Base-by-base conservation (phyloP, 2,888 invertebrate species). In the Agonopterix heracliana region DNA sequence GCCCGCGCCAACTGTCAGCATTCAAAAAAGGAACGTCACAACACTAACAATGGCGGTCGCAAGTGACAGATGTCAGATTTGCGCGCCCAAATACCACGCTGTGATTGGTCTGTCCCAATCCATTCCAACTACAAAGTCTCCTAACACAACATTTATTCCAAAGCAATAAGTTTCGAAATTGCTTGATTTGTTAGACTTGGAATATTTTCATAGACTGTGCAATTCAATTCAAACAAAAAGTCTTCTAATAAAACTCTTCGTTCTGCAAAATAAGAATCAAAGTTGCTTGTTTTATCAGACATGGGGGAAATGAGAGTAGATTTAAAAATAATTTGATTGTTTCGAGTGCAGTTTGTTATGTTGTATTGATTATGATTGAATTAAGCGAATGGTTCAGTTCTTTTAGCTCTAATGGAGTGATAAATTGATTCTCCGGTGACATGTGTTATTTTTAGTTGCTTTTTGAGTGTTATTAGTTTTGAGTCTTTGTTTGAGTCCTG, bases 41-140 rank as follows among this genome's bases (percentile, higher is more conserved):
- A 71, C 69, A 71, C 71, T 71, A 73, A 66, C 66, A 68, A 70
- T 66, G 64, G 60, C 75, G 73, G 71, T 64, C 68, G 68, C 74
- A 76, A 72, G 71, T 81, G 85, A 84, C 85, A 86, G 79, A 81
- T 86, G 85, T 83, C 84, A 83, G 78, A 77, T 80, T 76, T 76
- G 71, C 60, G 64, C 68, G 64, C 59, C 54, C 50, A 59, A 59
- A 56, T 48, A 47, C 54, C 59, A 65, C 61, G 57, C 59, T 53
- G 60, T 63, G 68, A 76, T 73, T 76, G 75, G 75, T 59, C 53
- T 49, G 57, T 56, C n/a, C 38, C 38, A 38, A 26, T 26, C 26
- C 26, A 26, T 26, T 26, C 26, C 26, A 26, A 26, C 26, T 26
- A 26, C 26, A 26, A 26, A 5, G 26, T 26, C 1, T 26, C 5